A percentile compares a stretch with the other conserved stretches of the same genome.
phyloP scores from a whole-genome alignment of 1,140 invertebrate species.

The Thaumatotibia leucotreta region DNA sequence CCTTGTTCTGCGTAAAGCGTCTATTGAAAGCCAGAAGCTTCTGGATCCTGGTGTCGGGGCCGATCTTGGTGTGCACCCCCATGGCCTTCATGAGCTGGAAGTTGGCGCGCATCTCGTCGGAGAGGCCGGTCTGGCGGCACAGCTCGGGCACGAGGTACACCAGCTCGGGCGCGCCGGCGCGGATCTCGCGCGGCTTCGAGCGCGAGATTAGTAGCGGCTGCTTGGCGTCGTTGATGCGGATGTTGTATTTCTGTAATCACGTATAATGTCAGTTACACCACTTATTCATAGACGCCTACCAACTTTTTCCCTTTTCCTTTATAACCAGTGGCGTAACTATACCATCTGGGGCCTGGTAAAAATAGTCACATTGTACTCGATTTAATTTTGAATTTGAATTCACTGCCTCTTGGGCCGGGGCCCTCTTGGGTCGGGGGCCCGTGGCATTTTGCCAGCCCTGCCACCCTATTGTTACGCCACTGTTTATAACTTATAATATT shows the following conservation, averaged over 20 bases:
- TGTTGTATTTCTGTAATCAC: constrained; percentile 78
- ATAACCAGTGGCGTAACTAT: no score
- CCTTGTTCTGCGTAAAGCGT: constrained; percentile 70
- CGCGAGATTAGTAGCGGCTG: constrained; percentile 82
- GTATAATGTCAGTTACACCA: no score
- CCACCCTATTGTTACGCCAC: no score
- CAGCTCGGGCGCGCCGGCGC: constrained; percentile 78
- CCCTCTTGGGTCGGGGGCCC: no score
- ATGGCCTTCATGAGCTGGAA: constrained; percentile 81
- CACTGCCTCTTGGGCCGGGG: no score
- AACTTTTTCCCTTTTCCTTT: no score
- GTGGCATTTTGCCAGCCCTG: no score
- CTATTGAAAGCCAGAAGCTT: constrained; percentile 79
- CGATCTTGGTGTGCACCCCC: constrained; percentile 80
- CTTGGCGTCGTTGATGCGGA: constrained; percentile 73
- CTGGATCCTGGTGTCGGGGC: constrained; percentile 78
- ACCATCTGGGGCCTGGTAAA: no score
- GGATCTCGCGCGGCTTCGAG: constrained; percentile 79
- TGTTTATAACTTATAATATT: no score
- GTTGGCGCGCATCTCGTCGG: constrained; percentile 78
- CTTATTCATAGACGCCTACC: no score
- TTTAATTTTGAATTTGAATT: no score
- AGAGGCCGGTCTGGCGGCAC: constrained; percentile 83
- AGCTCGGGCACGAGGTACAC: constrained; percentile 86
- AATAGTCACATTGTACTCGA: no score